phyloP scores from a whole-genome alignment of 35 echinoderm and acorn worm species.

The Apostichopus parvimensis region DNA sequence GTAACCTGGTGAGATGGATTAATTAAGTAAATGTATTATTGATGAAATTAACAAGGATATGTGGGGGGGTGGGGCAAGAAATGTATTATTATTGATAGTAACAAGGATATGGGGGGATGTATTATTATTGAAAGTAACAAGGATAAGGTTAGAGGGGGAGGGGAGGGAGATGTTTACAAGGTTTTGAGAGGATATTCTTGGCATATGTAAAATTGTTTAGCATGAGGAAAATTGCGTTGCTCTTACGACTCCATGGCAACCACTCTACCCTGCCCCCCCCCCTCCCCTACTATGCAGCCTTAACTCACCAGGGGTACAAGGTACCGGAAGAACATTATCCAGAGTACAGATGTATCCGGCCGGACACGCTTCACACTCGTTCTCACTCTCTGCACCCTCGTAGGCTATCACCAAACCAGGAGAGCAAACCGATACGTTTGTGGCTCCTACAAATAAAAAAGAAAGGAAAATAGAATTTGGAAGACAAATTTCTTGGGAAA shows the following conservation, averaged over 20 bases:
- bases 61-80: too few relatives aligned
- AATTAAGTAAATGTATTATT: background rate
- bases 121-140: too few relatives aligned
- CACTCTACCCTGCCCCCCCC: too few relatives aligned
- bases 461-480: background rate
- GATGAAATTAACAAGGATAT: background rate
- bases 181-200: too few relatives aligned
- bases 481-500: background rate
- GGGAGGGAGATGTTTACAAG: too few relatives aligned
- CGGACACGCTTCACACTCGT: constrained; percentile 83
- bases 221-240: too few relatives aligned
- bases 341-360: constrained; percentile 90
- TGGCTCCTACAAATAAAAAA: constrained; percentile 58
- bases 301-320: constrained; percentile 81
- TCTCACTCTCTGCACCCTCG: constrained; percentile 69
- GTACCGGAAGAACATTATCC: constrained; percentile 69
- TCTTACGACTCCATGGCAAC: background rate
- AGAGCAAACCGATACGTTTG: constrained; percentile 73
- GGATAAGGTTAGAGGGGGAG: too few relatives aligned
- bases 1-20: constrained; percentile 63
- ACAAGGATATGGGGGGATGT: too few relatives aligned
- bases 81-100: too few relatives aligned
- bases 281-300: background rate
- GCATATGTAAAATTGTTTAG: too few relatives aligned
- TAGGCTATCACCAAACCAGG: constrained; percentile 80